Conservation (phyloP, 2,797 vertebrate genomes). For the Benthosema pterotum region DNA sequence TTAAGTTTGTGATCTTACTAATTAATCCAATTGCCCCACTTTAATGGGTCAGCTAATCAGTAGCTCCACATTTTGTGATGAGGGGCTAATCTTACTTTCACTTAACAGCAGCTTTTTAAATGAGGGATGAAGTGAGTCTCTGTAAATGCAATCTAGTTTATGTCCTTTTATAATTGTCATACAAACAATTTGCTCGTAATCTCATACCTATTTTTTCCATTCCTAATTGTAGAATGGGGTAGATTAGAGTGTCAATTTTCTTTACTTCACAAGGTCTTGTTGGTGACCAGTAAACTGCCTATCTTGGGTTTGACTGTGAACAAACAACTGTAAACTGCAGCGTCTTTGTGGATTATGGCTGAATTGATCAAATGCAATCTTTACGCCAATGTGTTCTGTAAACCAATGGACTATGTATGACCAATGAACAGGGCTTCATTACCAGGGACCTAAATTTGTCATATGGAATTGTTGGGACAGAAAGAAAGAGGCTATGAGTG, state of each 20-base stretch:
- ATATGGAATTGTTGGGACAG: conserved; percentile 1
- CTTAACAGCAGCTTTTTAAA: conserved; percentile 30
- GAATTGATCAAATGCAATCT: conserved; percentile 35
- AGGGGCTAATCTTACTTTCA: conserved; percentile 34
- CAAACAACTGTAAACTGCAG: conserved; percentile 7
- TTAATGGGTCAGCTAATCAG: conserved; percentile 45
- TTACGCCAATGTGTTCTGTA: not conserved
- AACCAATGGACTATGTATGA: no score
- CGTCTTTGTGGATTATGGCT: conserved; percentile 23
- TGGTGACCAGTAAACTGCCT: conserved; percentile 7
- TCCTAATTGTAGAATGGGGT: not conserved
- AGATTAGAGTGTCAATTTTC: not conserved
- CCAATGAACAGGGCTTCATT: not conserved
- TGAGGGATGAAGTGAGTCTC: conserved; percentile 12
- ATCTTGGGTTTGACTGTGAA: conserved; percentile 6
- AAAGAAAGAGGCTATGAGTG: conserved; percentile 17
- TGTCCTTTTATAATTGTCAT: conserved; percentile 3
- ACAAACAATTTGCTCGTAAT: conserved; percentile 11
- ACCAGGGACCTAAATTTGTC: not conserved
- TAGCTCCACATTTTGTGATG: conserved; percentile 33
- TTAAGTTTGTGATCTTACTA: conserved; percentile 48
- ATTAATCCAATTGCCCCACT: conserved; percentile 52
- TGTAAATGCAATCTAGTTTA: conserved; percentile 17
- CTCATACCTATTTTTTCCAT: not conserved
- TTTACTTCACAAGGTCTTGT: not conserved